Base-by-base conservation (phyloP, 2,888 invertebrate species). In the Athetis lepigone region DNA sequence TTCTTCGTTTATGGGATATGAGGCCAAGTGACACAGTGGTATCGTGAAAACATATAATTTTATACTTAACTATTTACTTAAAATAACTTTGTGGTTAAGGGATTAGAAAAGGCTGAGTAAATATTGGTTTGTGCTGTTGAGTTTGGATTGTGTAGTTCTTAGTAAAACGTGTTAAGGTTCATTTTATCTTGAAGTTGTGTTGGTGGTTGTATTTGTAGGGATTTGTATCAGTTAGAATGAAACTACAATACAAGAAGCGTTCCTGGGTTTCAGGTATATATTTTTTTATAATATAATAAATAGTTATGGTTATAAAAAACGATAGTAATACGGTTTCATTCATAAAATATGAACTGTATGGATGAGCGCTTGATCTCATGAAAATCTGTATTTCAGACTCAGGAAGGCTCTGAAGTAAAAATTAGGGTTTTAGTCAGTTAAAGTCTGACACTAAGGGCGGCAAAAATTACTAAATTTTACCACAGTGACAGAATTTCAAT, bases 1-100 rank as follows among this genome's bases (percentile, higher is more conserved):
- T 90, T 89, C 85, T 84, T 81, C 63, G 80, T 89, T 90, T 88
- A 85, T 93, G 79, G 94, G 90, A 81, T 87, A 90, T 79, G 83
- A 85, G 92, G 93, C 90, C 90, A 88, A 74, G 80, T 74, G 86
- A 79, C 82, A 84, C 72, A 80, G 85, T 83, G 81, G 82, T 85
- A 77, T 57, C 81, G 88, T 85, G 91, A 90, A 92, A 92, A 90
- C 84, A 73, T 86, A 62, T 86, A 79, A 90, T 92, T 90, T 86
- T 80, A 56, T 71, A 37, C 64, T 75, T 78, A 62, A 75, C 55
- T 62, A 64, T 72, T 72, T 66, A 66, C 59, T 60, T 71, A 60
- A 67, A 67, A 66, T 72, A 70, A 75, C 52, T 47, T 80, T 85
- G 87, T 57, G 86, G 86, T 83, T 59, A 56, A 59, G 64, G 45